phyloP scores from a whole-genome alignment of 1,140 invertebrate genomes.

The Triops cancriformis region DNA sequence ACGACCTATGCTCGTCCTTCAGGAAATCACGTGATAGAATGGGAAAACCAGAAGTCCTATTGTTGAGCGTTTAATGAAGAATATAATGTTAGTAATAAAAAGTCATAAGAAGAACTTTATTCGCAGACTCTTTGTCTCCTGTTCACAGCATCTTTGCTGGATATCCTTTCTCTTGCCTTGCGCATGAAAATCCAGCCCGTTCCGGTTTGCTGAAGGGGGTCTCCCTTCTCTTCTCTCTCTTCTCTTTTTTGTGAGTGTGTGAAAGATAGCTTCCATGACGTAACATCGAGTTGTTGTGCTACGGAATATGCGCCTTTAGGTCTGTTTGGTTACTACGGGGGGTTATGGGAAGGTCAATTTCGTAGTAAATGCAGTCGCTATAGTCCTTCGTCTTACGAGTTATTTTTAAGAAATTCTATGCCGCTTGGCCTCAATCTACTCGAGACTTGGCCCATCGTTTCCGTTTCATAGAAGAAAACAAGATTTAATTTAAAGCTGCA shows the following conservation, averaged over 20 bases:
- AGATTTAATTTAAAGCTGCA: not conserved
- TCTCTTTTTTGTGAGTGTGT: not conserved
- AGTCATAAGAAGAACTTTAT: not conserved
- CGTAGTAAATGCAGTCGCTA: no score
- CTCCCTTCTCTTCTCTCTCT: not conserved
- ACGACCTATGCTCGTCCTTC: not conserved
- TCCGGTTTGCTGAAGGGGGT: not conserved
- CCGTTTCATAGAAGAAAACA: not conserved
- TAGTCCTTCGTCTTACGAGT: not conserved
- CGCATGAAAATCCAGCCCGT: not conserved
- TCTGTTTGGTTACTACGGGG: no score
- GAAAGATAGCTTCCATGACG: no score
- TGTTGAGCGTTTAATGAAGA: not conserved
- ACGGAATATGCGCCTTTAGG: no score
- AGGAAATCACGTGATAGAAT: not conserved
- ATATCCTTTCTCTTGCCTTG: constrained; percentile 4
- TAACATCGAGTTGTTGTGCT: not conserved
- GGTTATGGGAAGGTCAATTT: no score
- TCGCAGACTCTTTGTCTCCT: not conserved
- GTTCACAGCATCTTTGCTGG: not conserved
- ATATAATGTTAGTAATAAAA: not conserved
- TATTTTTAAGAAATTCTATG: not conserved
- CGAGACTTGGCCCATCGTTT: not conserved
- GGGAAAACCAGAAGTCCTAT: not conserved
- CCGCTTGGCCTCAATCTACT: constrained; percentile 1